phyloP scores from a whole-genome alignment of 2,113 vertebrate species.

The Saiga tatarica region DNA sequence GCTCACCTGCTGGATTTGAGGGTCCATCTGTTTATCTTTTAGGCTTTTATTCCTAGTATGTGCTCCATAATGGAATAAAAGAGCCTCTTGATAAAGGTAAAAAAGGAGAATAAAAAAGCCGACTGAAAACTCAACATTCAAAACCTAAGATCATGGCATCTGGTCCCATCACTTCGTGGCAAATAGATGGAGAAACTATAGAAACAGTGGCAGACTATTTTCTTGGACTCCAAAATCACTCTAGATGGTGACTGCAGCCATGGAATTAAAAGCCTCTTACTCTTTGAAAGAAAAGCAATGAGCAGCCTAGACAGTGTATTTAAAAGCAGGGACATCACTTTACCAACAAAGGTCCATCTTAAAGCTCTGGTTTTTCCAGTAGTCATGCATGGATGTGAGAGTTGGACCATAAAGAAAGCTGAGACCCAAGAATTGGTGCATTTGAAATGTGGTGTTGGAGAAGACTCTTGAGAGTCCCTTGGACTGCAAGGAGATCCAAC shows the following conservation, averaged over 20 bases:
- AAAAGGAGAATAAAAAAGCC: background rate
- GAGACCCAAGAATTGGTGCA: background rate
- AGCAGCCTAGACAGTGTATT: background rate
- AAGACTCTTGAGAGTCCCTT: background rate
- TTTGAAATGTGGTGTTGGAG: background rate
- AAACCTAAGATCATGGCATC: background rate
- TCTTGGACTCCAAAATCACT: background rate
- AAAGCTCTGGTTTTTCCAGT: background rate
- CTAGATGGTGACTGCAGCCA: background rate
- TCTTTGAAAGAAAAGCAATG: background rate
- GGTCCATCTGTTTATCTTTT: background rate
- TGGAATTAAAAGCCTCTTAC: background rate
- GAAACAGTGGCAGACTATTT: background rate
- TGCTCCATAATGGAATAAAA: background rate
- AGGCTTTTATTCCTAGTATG: background rate
- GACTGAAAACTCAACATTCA: background rate
- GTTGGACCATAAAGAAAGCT: background rate
- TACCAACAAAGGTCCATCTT: background rate
- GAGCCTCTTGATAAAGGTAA: background rate
- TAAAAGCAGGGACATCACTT: background rate
- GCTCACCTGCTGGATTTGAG: background rate
- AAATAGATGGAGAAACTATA: background rate
- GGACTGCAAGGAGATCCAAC: background rate
- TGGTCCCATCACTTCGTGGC: background rate
- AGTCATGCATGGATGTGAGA: background rate